Evolutionary conservation across 2,113 vertebrate species (phyloP).

Genomic region (Thalassarche chlororhynchos): DNA sequence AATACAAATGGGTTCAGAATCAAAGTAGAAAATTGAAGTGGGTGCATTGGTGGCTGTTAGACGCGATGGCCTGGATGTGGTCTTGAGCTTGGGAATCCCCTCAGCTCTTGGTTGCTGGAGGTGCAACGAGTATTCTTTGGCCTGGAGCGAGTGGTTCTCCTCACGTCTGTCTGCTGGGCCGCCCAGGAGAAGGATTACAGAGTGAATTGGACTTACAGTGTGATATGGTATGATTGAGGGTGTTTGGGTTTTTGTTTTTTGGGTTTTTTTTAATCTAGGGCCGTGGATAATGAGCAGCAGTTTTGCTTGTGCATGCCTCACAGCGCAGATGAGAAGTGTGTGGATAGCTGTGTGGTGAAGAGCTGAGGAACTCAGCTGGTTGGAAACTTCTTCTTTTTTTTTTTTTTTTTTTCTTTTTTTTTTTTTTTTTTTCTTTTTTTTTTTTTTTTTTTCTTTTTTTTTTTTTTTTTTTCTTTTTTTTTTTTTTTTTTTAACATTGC

Average conservation of each 20-base stretch:
- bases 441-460: neutral
- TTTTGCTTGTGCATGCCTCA: neutral
- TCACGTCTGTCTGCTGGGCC: neutral
- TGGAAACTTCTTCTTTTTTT: neutral
- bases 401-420: neutral
- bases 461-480: neutral
- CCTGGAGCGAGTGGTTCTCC: neutral
- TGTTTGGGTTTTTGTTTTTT: neutral
- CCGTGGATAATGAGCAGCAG: neutral
- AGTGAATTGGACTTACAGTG: fast-evolving
- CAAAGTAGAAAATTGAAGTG: neutral
- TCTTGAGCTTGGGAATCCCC: neutral
- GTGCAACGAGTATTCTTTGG: neutral
- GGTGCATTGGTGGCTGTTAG: fast-evolving
- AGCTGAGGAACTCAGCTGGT: neutral
- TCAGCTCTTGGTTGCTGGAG: neutral
- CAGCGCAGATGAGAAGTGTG: neutral
- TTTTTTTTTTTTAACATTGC: neutral
- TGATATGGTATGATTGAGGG: fast-evolving
- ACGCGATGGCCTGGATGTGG: fast-evolving
- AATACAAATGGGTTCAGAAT: neutral
- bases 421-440: neutral
- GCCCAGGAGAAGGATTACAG: neutral
- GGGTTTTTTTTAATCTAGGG: neutral
- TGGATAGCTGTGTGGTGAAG: neutral